Base-by-base conservation (phyloP, 2,113 vertebrate species). In the Upupa epops region DNA sequence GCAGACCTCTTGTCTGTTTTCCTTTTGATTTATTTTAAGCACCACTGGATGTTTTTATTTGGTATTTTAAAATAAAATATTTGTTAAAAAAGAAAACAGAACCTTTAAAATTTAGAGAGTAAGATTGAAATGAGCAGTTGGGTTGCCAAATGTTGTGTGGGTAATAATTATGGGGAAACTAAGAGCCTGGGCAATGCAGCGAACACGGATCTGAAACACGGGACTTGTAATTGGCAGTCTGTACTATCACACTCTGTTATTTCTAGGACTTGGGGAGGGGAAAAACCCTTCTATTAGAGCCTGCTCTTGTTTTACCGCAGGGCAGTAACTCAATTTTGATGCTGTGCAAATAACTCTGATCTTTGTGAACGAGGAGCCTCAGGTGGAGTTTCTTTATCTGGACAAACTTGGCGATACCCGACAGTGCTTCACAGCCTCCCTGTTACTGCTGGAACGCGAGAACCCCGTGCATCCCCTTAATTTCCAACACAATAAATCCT, bases 321-420 rank as follows among this genome's bases (percentile, higher is more conserved):
- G 48, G 37, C 40, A 66, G 58, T 91, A 91, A 80, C 73, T 90
- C 85, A 66, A 31, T 82, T 93, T 76, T 73, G 78, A 96, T 66
- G 52, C 59, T 69, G 54, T 68, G 70, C 75, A 82, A 91, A 96
- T 60, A 89, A 87, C 24, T 72, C 11, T 25, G 49, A 78, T 91
- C 46, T 74, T 40, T 73, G 69, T 42, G 69, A 81, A 51, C 25
- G 31, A 34, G 20, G 56, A 77, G 79, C 45, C 58, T 96, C 73
- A 75, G 82, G 45, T 61, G 13, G 63, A 95, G 54, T 56, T 93
- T 63, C 58, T 74, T 74, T 66, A 80, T 73, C 60, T 80, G 63
- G 45, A 81, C 79, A 60, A 76, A 68, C 29, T 86, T 19, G 26
- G 54, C 45, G 32, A 58, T 65, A 52, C 54, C 65, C 59, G 48